Base-by-base conservation (phyloP, 2,888 invertebrate genomes). In the Heliconius erato region DNA sequence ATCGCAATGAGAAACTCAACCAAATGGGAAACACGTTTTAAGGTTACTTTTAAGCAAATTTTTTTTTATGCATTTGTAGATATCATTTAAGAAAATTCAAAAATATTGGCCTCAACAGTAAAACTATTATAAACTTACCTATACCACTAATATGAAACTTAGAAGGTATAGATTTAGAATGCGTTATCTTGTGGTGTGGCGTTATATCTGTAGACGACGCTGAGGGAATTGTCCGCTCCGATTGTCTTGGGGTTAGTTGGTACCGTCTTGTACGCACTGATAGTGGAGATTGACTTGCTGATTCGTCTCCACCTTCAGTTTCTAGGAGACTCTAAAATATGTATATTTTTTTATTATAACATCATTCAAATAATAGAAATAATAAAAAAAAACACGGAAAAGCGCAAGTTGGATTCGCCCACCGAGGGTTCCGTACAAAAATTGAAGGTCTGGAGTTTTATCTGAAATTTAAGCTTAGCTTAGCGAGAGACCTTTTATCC, bases 241-340 rank as follows among this genome's bases (percentile, higher is more conserved):
- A 98, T 87, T 98, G 98, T n/a, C 98, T 95, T 69, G 98, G 98
- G 0, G 98, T 98, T 44, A 98, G 92, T 72, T 98, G 97, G 88
- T 97, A 97, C 85, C 97, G 97, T 79, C 98, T 97, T 79, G 98
- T 97, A 11, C 98, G 96, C 67, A 98, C 98, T 4, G 98, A 97
- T 79, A 98, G 90, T 1, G 98, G 98, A 79, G 98, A 98, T 90
- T 98, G 98, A 87, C 98, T 98, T 3, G 97, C 96, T 86, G 98
- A 97, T 86, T 98, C 98, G 74, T 98, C 98, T 23, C 97, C 97
- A 0, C 96, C 96, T 87, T 98, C 98, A 0, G 98, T 98, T 90
- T 98, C 98, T 81, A 98, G 92, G 5, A 98, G 96, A 91, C 98
- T 98, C 98, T 98, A 92, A n/a, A 84, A 84, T 16, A 4, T 49